Evolutionary conservation across 2,797 vertebrate species (phyloP), one percentile per base, ranked within the genome.

Genomic region (Mico argentatus): DNA sequence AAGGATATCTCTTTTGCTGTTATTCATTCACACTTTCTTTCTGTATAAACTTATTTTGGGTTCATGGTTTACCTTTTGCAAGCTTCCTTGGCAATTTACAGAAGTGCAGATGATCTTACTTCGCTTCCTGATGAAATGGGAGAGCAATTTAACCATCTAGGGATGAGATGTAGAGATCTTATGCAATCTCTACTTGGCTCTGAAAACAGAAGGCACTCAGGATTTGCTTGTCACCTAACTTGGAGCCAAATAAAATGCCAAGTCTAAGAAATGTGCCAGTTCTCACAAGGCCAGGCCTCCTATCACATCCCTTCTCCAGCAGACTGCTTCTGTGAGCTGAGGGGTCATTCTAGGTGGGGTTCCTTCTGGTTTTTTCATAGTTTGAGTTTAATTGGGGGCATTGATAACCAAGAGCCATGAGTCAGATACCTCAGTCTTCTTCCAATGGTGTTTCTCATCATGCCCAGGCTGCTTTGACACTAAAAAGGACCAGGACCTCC

Each of bases 101-200:
- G 90, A 96, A 97, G 73, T 70, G 27, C 33, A 55, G 48, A 50
- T 93, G 24, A 13, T 79, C 82, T 97, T 95, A 52, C 97, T 97
- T 97, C 90, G 96, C 82, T 96, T 98, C 95, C 95, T 89, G 80
- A 67, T 84, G 75, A 95, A 67, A 75, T 61, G n/a, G 55, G 88
- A 76, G 73, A 26, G 7, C 20, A 26, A 0, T 33, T 92, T 88
- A 90, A 84, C 50, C 86, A 73, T 30, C 50, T 44, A 36, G 50
- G 41, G 88, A n/a, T 30, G 50, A 81, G 80, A 24, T n/a, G 4
- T 1, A 33, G 79, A 95, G 57, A 36, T 9, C 44, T 93, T 82
- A 41, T 1, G 41, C 57, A 79, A 6, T 22, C 36, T 91, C 76
- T 27, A 1, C 46, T 7, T 30, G 27, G 15, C 64, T 84, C 72